Conservation (phyloP, 2,797 vertebrate genomes). For the Myiotriccus ornatus region DNA sequence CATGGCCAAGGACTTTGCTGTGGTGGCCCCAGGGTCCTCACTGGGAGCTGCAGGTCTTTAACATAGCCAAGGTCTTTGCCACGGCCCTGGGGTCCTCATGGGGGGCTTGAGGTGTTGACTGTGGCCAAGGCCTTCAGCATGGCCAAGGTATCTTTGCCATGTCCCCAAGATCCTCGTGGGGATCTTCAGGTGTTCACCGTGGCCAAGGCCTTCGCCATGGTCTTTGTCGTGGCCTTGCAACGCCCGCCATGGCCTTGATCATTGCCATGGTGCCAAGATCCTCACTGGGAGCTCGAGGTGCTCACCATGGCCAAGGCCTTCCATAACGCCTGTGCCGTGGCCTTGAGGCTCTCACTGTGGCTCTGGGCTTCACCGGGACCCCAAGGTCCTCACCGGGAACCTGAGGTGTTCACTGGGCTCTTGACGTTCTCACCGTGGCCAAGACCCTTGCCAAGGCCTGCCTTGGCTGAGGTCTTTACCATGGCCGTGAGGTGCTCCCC, state of each 20-base stretch:
- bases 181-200: background rate
- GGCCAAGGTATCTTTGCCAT: rapidly evolving
- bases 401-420: background rate
- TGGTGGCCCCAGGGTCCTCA: background rate
- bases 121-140: background rate
- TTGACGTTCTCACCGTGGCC: background rate
- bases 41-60: background rate
- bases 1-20: background rate
- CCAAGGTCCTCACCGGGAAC: rapidly evolving
- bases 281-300: background rate
- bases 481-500: background rate
- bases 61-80: background rate
- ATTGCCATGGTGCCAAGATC: background rate
- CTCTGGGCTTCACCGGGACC: background rate
- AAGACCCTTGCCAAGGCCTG: background rate
- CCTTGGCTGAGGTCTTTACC: background rate
- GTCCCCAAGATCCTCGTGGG: background rate
- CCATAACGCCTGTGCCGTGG: rapidly evolving
- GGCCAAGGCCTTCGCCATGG: background rate
- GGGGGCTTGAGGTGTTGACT: background rate
- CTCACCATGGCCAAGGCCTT: background rate
- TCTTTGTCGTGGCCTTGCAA: background rate
- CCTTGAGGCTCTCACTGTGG: background rate
- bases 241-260: background rate
- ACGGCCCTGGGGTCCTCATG: background rate